Conservation (phyloP, 1,140 invertebrate genomes). For the Brachionus angularis region DNA sequence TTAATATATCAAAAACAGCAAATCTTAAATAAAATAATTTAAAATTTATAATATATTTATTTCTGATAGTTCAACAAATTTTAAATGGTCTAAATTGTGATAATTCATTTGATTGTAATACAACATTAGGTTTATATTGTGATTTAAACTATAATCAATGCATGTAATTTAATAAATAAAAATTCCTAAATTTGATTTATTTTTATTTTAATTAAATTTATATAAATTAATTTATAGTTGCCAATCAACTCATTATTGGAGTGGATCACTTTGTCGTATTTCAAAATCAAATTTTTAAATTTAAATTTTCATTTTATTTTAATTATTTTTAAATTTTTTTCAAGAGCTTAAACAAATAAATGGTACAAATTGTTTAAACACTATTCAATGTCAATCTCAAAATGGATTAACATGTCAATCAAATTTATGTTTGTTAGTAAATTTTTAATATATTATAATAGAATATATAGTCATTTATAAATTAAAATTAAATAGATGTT, state of each 20-base stretch:
- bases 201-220: neutral
- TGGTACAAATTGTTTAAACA: neutral
- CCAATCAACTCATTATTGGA: slow-evolving; percentile 28
- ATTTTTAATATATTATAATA: neutral
- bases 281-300: too few species aligned
- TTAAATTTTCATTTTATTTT: neutral
- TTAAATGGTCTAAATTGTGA: slow-evolving; percentile 18
- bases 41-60: neutral
- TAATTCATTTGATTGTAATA: slow-evolving; percentile 17
- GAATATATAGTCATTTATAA: neutral
- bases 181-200: neutral
- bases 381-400: slow-evolving; percentile 1
- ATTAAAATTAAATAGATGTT: neutral
- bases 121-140: slow-evolving; percentile 3
- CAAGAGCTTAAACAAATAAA: neutral
- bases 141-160: slow-evolving; percentile 4
- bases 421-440: neutral
- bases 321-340: neutral
- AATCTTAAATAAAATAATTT: neutral
- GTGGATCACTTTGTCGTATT: neutral
- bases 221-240: slow-evolving; percentile 11
- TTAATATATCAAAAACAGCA: neutral
- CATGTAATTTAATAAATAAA: too few species aligned
- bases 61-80: neutral
- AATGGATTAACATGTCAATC: neutral